phyloP scores from a whole-genome alignment of 2,888 invertebrate species.

The Crepidodera aurea region DNA sequence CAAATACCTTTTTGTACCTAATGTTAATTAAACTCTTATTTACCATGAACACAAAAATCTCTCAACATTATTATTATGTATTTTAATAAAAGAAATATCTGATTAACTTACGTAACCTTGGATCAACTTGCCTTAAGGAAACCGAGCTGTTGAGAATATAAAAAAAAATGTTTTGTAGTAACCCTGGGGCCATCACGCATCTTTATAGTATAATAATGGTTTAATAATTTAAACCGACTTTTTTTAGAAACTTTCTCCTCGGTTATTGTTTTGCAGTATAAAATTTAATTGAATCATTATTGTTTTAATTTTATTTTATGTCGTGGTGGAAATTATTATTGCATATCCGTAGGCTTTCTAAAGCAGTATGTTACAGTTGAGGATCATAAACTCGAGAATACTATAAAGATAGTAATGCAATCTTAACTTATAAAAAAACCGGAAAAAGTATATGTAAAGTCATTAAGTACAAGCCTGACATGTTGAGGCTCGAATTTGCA shows the following conservation, averaged over 20 bases:
- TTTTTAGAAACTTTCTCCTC: constrained; percentile 23
- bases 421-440: too few relatives aligned
- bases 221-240: constrained; percentile 20
- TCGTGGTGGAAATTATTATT: not conserved
- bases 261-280: constrained; percentile 17
- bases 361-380: not conserved
- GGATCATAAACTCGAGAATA: not conserved
- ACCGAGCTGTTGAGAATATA: constrained; percentile 21
- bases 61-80: not conserved
- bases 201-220: constrained; percentile 16
- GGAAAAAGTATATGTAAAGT: too few relatives aligned
- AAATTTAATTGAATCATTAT: constrained; percentile 19
- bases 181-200: constrained; percentile 21
- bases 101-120: constrained; percentile 25
- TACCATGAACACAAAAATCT: not conserved
- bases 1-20: too few relatives aligned
- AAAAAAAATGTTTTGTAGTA: constrained; percentile 11
- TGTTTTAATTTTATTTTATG: not conserved
- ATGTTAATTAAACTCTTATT: not conserved
- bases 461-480: too few relatives aligned
- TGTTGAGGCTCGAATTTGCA: too few relatives aligned
- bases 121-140: constrained; percentile 10
- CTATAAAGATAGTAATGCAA: too few relatives aligned
- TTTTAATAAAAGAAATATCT: not conserved
- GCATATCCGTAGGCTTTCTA: not conserved